Conservation (phyloP, 2,888 invertebrate species). For the Brenthis daphne region DNA sequence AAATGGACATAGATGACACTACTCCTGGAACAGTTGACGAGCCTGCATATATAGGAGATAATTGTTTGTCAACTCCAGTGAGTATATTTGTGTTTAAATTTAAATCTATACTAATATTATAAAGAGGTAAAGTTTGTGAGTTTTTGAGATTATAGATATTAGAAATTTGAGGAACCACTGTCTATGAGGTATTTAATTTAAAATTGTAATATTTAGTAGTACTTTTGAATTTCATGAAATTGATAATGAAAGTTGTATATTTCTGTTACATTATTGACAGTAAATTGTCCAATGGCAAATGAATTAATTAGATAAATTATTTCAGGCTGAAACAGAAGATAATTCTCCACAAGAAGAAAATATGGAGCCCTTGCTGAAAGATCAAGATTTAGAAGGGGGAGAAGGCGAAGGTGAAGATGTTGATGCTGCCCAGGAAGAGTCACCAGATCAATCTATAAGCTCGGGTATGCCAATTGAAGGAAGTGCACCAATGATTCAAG, state of each 20-base stretch:
- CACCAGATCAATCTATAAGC: slow-evolving; percentile 77
- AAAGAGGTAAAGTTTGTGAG: too few species aligned
- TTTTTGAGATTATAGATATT: too few species aligned
- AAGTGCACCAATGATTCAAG: slow-evolving; percentile 68
- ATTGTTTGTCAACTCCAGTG: slow-evolving; percentile 77
- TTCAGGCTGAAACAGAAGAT: slow-evolving; percentile 62
- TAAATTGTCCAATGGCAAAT: too few species aligned
- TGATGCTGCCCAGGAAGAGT: slow-evolving; percentile 67
- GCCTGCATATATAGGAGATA: slow-evolving; percentile 76
- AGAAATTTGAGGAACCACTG: too few species aligned
- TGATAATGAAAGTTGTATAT: too few species aligned
- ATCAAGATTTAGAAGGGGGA: slow-evolving; percentile 59
- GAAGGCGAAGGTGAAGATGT: slow-evolving; percentile 61
- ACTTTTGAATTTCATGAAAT: too few species aligned
- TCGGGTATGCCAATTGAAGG: slow-evolving; percentile 75
- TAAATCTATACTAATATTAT: too few species aligned
- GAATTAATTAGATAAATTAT: too few species aligned
- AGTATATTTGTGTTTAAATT: slow-evolving; percentile 39
- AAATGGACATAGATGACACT: slow-evolving; percentile 77
- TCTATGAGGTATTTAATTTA: too few species aligned
- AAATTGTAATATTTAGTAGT: too few species aligned
- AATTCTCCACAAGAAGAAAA: slow-evolving; percentile 70
- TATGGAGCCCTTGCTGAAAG: slow-evolving; percentile 66
- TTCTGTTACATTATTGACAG: too few species aligned
- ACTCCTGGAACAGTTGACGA: slow-evolving; percentile 64